Evolutionary conservation across 1,140 invertebrate species (phyloP), one percentile per base, ranked within the genome.

Genomic region (Bombus confusus): DNA sequence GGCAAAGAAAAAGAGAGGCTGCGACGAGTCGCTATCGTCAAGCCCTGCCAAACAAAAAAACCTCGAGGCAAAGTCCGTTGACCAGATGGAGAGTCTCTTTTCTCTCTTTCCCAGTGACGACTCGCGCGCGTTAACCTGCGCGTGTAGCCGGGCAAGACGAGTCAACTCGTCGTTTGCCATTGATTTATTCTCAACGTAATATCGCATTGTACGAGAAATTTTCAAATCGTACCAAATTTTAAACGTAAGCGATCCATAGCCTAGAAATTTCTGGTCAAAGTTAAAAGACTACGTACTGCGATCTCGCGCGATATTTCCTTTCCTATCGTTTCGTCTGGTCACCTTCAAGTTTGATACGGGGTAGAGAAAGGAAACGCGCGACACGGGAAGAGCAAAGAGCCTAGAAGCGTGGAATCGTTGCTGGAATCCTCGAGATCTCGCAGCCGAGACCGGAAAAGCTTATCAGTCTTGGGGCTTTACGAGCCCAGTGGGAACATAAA

Each of bases 401-500:
- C 18, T 22, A 25, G 18, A 22, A 22, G 9, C 22, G 47, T 13
- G 34, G 76, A 39, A 66, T 74, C 47, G 47, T 79, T 59, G 66
- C 41, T 64, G 52, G 80, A 89, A 86, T 75, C 69, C 62, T 82
- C 57, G 75, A 69, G 81, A 86, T 87, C 83, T 80, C 78, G 71
- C 59, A 62, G 84, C 71, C 68, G 57, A 89, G 83, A 92, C 92
- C 92, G 91, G 91, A 92, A 92, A 91, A 91, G 74, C 91, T 93
- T 93, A 93, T 93, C 92, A 85, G 81, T 43, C 62, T 78, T 66
- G 82, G 79, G 83, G 86, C 81, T 88, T 91, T 88, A 91, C 86
- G 88, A 91, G 78, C 80, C 66, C 87, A 91, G 91, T 92, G 91
- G 89, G 91, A 93, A 92, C 90, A 88, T 93, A 93, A 93, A 93